Percentiles rank a stretch among this genome's conserved stretches.
phyloP scores from a whole-genome alignment of 2,797 vertebrate species.

The Acridotheres tristis region DNA sequence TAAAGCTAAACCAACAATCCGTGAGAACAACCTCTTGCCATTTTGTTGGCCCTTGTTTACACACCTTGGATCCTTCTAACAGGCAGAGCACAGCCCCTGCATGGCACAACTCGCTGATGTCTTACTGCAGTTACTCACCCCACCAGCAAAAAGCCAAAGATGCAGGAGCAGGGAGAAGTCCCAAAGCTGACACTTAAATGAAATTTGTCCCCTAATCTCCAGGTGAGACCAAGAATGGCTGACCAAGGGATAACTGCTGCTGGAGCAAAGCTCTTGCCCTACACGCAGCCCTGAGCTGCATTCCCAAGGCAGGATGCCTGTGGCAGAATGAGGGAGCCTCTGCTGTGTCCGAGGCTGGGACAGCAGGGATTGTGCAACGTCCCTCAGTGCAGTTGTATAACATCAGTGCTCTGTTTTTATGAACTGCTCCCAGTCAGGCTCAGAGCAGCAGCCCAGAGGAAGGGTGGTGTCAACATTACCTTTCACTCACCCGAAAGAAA shows the following conservation, averaged over 20 bases:
- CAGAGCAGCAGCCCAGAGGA: constrained; percentile 57
- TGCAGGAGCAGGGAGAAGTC: neutral
- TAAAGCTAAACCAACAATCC: neutral
- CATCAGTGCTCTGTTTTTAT: neutral
- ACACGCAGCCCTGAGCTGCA: neutral
- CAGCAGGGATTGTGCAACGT: constrained; percentile 1
- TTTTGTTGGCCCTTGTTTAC: neutral
- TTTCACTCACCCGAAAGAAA: constrained; percentile 41
- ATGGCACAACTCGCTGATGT: rapidly evolving
- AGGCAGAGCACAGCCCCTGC: neutral
- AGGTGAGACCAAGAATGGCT: neutral
- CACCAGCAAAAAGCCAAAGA: neutral
- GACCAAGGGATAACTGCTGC: neutral
- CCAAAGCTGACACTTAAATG: rapidly evolving
- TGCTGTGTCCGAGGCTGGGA: neutral
- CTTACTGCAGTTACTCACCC: neutral
- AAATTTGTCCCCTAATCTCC: neutral
- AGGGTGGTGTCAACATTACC: constrained; percentile 56
- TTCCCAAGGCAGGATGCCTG: neutral
- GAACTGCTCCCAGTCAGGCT: constrained; percentile 3
- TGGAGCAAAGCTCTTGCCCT: neutral
- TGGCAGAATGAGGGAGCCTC: neutral
- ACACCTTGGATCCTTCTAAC: neutral
- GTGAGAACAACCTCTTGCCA: neutral
- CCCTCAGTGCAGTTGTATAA: constrained; percentile 11